Conservation (phyloP, 2,888 invertebrate genomes). For the Eledone cirrhosa region DNA sequence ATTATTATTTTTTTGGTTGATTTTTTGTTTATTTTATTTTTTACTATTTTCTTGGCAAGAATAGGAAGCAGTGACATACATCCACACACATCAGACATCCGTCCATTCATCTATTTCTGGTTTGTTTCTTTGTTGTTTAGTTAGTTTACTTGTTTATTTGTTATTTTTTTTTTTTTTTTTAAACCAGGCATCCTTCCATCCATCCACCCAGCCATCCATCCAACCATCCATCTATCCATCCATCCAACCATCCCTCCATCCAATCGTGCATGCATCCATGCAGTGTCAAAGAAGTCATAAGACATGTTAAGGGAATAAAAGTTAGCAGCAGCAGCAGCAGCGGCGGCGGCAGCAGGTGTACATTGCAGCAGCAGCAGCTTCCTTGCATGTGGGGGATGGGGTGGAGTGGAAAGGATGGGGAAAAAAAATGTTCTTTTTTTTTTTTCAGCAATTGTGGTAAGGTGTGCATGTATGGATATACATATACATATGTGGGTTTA, state of each 20-base stretch:
- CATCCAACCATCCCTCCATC: not conserved
- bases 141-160: too few species aligned
- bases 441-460: slow-evolving; percentile 1
- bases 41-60: slow-evolving; percentile 21
- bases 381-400: slow-evolving; percentile 18
- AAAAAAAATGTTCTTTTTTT: not conserved
- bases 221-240: not conserved
- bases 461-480: not conserved
- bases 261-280: not conserved
- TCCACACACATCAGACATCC: too few species aligned
- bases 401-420: not conserved
- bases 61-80: not conserved
- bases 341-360: not conserved
- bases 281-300: slow-evolving; percentile 6
- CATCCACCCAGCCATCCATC: not conserved
- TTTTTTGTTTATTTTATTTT: not conserved
- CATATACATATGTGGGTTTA: too few species aligned
- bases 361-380: not conserved
- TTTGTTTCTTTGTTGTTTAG: too few species aligned
- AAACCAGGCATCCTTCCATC: not conserved
- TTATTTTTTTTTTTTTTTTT: too few species aligned
- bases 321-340: not conserved
- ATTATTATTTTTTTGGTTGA: not conserved
- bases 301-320: too few species aligned
- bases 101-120: too few species aligned